Conservation (phyloP, 1,140 invertebrate species). For the Carposina sasakii region DNA sequence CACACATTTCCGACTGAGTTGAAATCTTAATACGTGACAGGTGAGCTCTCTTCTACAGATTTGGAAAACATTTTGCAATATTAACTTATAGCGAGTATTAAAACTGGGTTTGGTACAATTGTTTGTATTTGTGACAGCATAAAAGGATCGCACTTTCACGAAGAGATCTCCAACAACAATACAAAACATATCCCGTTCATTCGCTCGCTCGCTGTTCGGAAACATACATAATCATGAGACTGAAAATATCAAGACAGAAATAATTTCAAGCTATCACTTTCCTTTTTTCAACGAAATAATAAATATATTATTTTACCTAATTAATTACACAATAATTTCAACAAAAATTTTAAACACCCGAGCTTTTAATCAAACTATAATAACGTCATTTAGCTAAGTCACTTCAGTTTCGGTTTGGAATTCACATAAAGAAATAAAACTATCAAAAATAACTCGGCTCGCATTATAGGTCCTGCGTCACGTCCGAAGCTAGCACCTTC, state of each 20-base stretch:
- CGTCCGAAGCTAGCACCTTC: conserved; percentile 71
- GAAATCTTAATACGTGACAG: conserved; percentile 23
- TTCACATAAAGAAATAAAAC: conserved; percentile 71
- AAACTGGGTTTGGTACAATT: too few relatives aligned
- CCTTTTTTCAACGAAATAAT: conserved; percentile 62
- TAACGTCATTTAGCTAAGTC: conserved; percentile 64
- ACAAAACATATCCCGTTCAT: conserved; percentile 40
- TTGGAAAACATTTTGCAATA: too few relatives aligned
- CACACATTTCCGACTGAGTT: neutral
- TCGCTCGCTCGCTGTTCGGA: conserved; percentile 43
- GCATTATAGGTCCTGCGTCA: conserved; percentile 63
- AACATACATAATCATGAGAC: conserved; percentile 41
- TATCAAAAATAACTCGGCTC: conserved; percentile 72
- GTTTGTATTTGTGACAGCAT: too few relatives aligned
- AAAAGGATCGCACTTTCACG: conserved; percentile 36
- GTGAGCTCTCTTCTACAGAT: conserved; percentile 23
- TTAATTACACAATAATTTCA: conserved; percentile 72
- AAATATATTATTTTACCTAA: conserved; percentile 70
- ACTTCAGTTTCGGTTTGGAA: conserved; percentile 58
- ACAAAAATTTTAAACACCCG: conserved; percentile 70
- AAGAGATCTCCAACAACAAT: conserved; percentile 23
- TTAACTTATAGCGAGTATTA: too few relatives aligned
- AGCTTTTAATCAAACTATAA: conserved; percentile 57
- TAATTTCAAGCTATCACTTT: conserved; percentile 67
- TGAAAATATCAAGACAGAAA: conserved; percentile 72